Evolutionary conservation across 2,797 vertebrate genomes (phyloP).

Genomic region (Poecilia gillii): DNA sequence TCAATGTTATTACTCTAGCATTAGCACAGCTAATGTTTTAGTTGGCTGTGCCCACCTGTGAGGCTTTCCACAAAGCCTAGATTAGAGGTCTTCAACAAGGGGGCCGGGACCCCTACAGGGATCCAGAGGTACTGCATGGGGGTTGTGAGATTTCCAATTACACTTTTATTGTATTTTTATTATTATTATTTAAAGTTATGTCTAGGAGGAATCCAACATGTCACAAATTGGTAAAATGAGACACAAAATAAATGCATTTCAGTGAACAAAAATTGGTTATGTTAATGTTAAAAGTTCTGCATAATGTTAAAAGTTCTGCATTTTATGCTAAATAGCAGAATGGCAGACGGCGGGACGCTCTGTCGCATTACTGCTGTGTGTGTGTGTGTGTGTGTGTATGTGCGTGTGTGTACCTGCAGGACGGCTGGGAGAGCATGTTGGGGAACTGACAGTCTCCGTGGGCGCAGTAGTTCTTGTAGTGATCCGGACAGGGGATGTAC

Average conservation of each 20-base stretch:
- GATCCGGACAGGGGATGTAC: slow-evolving; percentile 94
- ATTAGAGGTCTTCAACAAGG: neutral
- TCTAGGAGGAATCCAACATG: neutral
- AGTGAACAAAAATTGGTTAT: neutral
- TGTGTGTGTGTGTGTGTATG: slow-evolving; percentile 50
- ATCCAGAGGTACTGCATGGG: neutral
- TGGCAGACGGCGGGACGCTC: no score
- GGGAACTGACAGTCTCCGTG: slow-evolving; percentile 97
- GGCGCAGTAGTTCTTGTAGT: slow-evolving; percentile 94
- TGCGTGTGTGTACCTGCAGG: slow-evolving; percentile 88
- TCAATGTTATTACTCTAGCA: no score
- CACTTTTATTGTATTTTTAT: neutral
- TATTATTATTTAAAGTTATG: neutral
- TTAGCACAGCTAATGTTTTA: no score
- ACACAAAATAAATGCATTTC: neutral
- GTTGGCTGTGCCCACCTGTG: neutral
- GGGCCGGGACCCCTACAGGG: no score
- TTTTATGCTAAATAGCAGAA: neutral
- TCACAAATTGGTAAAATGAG: neutral
- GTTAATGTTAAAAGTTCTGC: neutral
- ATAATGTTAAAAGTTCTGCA: neutral
- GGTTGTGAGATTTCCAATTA: neutral
- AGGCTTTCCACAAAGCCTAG: neutral
- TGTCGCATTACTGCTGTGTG: neutral
- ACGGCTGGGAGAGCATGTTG: slow-evolving; percentile 89